Evolutionary conservation across 2,888 invertebrate genomes (phyloP).

Genomic region (Gymnosoma rotundatum): DNA sequence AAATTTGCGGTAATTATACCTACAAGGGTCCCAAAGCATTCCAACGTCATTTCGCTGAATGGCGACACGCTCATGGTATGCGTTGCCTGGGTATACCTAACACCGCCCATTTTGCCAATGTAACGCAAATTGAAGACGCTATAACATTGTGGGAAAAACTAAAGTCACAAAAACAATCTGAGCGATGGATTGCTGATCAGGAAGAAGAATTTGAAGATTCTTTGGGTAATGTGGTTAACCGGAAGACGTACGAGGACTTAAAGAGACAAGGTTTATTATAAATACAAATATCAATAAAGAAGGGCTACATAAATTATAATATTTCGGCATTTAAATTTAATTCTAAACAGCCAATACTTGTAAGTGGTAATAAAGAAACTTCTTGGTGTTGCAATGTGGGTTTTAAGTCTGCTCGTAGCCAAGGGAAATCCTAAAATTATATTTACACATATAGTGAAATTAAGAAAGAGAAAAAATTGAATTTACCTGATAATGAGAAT

Average conservation of each 20-base stretch:
- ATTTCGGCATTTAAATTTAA: constrained; percentile 76
- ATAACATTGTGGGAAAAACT: constrained; percentile 98
- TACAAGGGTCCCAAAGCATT: constrained; percentile 99
- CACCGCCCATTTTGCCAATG: constrained; percentile 99
- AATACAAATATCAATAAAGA: constrained; percentile 72
- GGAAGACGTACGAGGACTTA: constrained; percentile 98
- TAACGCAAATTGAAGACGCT: constrained; percentile 99
- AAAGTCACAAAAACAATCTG: constrained; percentile 96
- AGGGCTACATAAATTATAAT: constrained; percentile 34
- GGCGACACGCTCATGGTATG: constrained; percentile 97
- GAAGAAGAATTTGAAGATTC: constrained; percentile 99
- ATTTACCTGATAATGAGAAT: constrained; percentile 76
- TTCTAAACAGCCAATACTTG: constrained; percentile 73
- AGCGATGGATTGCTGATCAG: constrained; percentile 97
- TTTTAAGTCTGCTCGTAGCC: constrained; percentile 75
- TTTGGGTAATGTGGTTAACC: constrained; percentile 98
- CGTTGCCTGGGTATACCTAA: constrained; percentile 99
- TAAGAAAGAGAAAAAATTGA: not conserved
- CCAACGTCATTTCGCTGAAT: constrained; percentile 98
- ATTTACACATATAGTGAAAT: constrained; percentile 6
- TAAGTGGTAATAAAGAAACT: constrained; percentile 76
- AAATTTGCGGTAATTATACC: constrained; percentile 99
- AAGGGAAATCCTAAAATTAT: constrained; percentile 77
- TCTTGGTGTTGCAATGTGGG: constrained; percentile 52
- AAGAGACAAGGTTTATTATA: constrained; percentile 98